phyloP scores from a whole-genome alignment of 2,113 vertebrate species.

The Nycticorax nycticorax region DNA sequence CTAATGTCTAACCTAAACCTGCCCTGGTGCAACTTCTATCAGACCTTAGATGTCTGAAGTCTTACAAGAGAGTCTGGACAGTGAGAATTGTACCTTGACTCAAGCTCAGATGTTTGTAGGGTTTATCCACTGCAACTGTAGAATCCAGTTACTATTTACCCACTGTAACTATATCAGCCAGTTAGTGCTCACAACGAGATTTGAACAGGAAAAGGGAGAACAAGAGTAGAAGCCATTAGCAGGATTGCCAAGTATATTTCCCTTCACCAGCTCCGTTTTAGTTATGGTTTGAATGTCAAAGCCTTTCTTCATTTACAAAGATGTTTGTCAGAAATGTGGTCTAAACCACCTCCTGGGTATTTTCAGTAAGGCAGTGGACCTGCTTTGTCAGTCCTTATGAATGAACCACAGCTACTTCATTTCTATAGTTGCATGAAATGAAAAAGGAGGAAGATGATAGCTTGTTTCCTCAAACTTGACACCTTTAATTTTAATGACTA shows the following conservation, averaged over 20 bases:
- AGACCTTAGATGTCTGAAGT: not conserved
- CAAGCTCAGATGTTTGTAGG: not conserved
- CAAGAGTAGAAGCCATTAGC: not conserved
- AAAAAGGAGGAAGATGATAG: constrained; percentile 25
- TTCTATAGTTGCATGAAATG: constrained; percentile 33
- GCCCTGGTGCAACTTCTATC: not conserved
- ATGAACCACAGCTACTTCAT: constrained; percentile 15
- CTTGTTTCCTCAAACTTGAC: constrained; percentile 29
- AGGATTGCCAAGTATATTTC: not conserved
- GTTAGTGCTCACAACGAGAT: not conserved
- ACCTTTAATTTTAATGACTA: constrained; percentile 41
- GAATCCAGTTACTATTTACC: not conserved
- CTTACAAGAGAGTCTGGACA: not conserved
- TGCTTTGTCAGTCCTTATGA: constrained; percentile 9
- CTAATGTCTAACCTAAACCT: too few species aligned
- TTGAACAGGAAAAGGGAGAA: not conserved
- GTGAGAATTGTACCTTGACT: not conserved
- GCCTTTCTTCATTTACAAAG: not conserved
- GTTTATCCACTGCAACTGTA: not conserved
- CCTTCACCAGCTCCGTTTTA: not conserved
- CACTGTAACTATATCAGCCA: not conserved
- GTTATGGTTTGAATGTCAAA: not conserved
- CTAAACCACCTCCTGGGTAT: not conserved
- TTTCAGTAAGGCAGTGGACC: not conserved
- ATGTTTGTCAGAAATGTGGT: not conserved